Conservation (phyloP, 2,888 invertebrate species). For the Argyra leucocephala region DNA sequence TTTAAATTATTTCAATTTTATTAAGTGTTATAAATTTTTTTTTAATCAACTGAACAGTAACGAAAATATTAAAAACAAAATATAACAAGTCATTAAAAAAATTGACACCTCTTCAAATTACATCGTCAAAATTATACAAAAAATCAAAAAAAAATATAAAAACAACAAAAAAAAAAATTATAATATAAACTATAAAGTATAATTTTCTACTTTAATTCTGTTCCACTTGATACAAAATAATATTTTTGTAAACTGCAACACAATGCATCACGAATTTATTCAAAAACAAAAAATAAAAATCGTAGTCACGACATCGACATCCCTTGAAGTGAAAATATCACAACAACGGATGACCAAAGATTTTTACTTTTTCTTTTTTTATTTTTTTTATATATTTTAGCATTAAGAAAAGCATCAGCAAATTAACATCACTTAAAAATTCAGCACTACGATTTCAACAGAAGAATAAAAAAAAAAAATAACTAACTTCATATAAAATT, state of each 20-base stretch:
- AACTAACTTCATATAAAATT: neutral
- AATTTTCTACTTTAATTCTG: neutral
- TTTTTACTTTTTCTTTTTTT: no score
- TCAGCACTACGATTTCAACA: neutral
- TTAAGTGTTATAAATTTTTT: no score
- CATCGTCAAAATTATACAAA: neutral
- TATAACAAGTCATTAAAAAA: slow-evolving; percentile 1
- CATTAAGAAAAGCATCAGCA: neutral
- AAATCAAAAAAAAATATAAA: neutral
- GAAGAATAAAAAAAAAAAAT: neutral
- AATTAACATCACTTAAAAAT: neutral
- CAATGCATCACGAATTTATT: neutral
- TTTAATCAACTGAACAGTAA: no score
- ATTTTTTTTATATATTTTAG: no score
- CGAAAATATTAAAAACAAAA: neutral
- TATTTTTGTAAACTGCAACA: no score
- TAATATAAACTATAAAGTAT: neutral
- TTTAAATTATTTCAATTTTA: no score
- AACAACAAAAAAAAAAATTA: neutral
- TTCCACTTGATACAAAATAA: neutral
- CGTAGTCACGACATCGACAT: neutral
- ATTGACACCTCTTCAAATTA: slow-evolving; percentile 6
- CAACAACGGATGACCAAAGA: neutral
- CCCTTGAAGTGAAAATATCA: neutral
- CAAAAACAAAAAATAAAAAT: neutral